phyloP scores from a whole-genome alignment of 2,888 invertebrate species.

The Tenthredo mesomela region DNA sequence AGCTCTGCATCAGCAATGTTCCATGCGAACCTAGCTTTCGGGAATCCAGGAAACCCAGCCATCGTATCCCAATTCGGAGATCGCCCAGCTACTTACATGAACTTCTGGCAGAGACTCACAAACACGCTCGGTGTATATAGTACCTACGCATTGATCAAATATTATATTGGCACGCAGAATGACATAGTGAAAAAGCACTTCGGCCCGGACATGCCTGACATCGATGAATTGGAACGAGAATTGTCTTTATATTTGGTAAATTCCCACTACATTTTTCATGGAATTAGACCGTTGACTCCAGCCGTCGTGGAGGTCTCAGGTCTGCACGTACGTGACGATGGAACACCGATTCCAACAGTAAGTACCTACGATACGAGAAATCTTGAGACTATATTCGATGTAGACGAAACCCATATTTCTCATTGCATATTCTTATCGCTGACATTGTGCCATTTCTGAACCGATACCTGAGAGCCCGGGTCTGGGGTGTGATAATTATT shows the following conservation, averaged over 20 bases:
- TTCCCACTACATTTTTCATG: conserved; percentile 78
- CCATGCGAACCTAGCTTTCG: conserved; percentile 66
- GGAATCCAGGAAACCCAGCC: conserved; percentile 68
- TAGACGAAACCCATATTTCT: too few relatives aligned
- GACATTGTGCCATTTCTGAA: too few relatives aligned
- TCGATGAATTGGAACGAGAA: conserved; percentile 77
- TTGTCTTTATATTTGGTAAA: conserved; percentile 79
- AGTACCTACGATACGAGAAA: not conserved
- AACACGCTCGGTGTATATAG: conserved; percentile 61
- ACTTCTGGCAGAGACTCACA: conserved; percentile 65
- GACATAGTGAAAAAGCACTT: conserved; percentile 63
- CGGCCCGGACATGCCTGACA: conserved; percentile 70
- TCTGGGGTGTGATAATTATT: not conserved
- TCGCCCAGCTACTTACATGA: conserved; percentile 59
- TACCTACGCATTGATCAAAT: conserved; percentile 49
- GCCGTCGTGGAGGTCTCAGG: conserved; percentile 80
- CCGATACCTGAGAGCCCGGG: too few relatives aligned
- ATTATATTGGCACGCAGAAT: conserved; percentile 59
- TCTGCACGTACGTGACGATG: conserved; percentile 77
- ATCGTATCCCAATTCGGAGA: conserved; percentile 58
- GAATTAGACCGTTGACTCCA: conserved; percentile 76
- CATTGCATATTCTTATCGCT: too few relatives aligned
- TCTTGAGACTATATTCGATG: not conserved
- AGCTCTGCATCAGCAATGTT: conserved; percentile 64
- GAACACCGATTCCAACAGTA: conserved; percentile 62